Conservation (phyloP, 2,888 invertebrate species). For the Melinaea marsaeus region DNA sequence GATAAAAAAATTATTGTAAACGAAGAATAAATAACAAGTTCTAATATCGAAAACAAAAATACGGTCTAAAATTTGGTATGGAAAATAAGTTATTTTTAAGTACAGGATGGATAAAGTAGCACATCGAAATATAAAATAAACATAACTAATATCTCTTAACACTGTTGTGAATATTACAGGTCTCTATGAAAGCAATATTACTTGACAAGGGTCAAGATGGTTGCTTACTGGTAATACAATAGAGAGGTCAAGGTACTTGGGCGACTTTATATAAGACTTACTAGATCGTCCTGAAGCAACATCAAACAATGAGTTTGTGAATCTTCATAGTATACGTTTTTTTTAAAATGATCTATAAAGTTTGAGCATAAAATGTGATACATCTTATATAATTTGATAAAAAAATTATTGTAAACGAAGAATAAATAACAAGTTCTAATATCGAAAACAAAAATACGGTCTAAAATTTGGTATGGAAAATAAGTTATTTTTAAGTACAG, state of each 20-base stretch:
- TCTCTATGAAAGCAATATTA: not conserved
- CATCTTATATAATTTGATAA: not conserved
- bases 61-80: no score
- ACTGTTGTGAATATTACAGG: not conserved
- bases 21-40: no score
- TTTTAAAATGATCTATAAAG: not conserved
- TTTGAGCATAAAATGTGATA: not conserved
- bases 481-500: slow-evolving; percentile 2
- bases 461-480: no score
- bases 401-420: not conserved
- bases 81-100: not conserved
- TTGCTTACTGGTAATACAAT: not conserved
- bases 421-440: no score
- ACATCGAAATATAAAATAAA: not conserved
- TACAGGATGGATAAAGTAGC: no score
- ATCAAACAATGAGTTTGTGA: slow-evolving; percentile 2
- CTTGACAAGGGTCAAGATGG: slow-evolving; percentile 1
- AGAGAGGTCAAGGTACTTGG: slow-evolving; percentile 1
- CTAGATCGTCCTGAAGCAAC: slow-evolving; percentile 1
- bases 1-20: not conserved
- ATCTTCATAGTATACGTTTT: not conserved
- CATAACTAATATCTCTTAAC: not conserved
- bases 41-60: no score
- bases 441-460: no score
- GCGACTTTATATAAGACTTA: not conserved